Evolutionary conservation across 2,797 vertebrate genomes (phyloP), one percentile per base, ranked within the genome.

Genomic region (Myotis pilosus): DNA sequence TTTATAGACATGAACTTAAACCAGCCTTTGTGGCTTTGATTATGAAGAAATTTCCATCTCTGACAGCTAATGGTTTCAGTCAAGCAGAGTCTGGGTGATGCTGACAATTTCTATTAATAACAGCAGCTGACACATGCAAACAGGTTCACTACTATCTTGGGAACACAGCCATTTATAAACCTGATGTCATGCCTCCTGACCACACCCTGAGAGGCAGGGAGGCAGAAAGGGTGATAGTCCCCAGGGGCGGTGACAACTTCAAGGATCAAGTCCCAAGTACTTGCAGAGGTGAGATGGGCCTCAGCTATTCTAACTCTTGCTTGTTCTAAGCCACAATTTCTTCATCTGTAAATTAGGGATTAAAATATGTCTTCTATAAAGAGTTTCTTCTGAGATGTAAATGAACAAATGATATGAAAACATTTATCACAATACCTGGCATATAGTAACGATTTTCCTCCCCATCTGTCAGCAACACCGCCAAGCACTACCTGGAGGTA

Each of bases 71-170:
- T 20, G 28, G 72, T 30, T 86, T 96, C 86, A 86, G 80, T 79
- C 49, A 76, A 84, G 53, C 49, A 69, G 62, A 62, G 41, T 78
- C 11, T 85, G 84, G 55, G 57, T 55, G 47, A 86, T 68, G 74
- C 36, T 33, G 62, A 93, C 55, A 79, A 66, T 84, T 88, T 38
- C 94, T 94, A 94, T 66, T 96, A 94, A 87, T 92, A 95, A 91
- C 23, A 95, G 79, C 44, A 94, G 92, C 49, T 89, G 80, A 92
- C 38, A 87, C 20, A 92, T 5, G 36, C 66, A 66, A 75, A 92
- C 38, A 82, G 38, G n/a, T 88, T 92, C 91, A 57, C n/a, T 25
- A 11, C 64, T 89, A 36, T 90, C 84, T 88, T 60, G 49, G 64
- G 47, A 80, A 72, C 64, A 60, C 8, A 81, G 82, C 33, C 60